These are phyloP conservation scores for Nibea albiflora DNA, from an alignment of 2,113 vertebrate species.

Conservation along the genomic window DNA sequence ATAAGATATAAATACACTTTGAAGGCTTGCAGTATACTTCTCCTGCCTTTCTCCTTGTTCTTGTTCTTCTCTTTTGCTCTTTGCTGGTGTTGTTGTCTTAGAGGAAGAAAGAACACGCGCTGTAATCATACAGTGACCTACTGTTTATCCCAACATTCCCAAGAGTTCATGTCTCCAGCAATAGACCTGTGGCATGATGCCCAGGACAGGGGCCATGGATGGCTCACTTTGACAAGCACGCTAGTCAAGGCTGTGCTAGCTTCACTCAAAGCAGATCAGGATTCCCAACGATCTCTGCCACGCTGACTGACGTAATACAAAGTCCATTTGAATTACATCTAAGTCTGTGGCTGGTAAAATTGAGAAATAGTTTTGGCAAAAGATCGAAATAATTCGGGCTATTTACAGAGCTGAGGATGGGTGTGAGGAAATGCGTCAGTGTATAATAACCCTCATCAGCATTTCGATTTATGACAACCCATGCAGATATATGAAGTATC, in stretches of 20 bases:
- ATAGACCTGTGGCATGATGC: constrained; percentile 80
- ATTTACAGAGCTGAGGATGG: constrained; percentile 57
- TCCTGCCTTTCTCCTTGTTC: not conserved
- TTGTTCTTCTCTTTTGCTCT: not conserved
- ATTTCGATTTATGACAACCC: constrained; percentile 64
- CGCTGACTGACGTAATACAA: constrained; percentile 62
- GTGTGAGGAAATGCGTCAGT: constrained; percentile 38
- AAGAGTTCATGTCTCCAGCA: constrained; percentile 81
- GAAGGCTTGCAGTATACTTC: not conserved
- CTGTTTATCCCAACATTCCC: constrained; percentile 80
- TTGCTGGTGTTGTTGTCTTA: constrained; percentile 41
- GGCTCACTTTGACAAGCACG: constrained; percentile 74
- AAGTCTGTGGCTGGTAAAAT: constrained; percentile 67
- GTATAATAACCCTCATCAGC: constrained; percentile 62
- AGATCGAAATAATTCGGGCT: constrained; percentile 59
- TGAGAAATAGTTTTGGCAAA: constrained; percentile 61
- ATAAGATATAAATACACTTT: not conserved
- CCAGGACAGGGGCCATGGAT: constrained; percentile 73
- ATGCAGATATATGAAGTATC: constrained; percentile 62
- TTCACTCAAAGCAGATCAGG: constrained; percentile 66
- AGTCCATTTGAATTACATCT: constrained; percentile 71
- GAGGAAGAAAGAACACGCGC: constrained; percentile 54
- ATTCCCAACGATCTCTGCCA: constrained; percentile 72
- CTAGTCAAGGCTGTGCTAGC: constrained; percentile 72
- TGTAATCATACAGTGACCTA: constrained; percentile 68